phyloP scores from a whole-genome alignment of 2,113 vertebrate genomes.

The Mesembrinibis cayennensis region DNA sequence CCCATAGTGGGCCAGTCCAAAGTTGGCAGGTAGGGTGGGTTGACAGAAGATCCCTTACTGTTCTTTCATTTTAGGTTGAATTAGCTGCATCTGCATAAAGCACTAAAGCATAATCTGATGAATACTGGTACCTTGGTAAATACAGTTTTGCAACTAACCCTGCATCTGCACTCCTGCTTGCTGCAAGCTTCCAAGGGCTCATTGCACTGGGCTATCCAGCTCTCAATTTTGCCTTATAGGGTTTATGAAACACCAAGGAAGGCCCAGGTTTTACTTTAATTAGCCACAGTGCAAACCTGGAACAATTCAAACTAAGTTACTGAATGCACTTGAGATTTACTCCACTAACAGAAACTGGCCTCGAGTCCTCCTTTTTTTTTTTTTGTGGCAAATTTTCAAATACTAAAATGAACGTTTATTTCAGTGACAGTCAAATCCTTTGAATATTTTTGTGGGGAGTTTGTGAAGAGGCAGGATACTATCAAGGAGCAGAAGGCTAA shows the following conservation, averaged over 20 bases:
- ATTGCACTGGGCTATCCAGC: neutral
- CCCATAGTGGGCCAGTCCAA: neutral
- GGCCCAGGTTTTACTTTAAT: neutral
- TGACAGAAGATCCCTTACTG: neutral
- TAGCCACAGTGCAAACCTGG: neutral
- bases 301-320: neutral
- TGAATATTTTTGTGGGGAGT: neutral
- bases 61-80: neutral
- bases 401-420: neutral
- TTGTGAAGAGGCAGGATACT: neutral
- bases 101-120: neutral
- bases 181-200: neutral
- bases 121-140: neutral
- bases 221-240: neutral
- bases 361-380: neutral
- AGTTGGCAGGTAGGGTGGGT: neutral
- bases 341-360: neutral
- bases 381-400: neutral
- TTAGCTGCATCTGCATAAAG: neutral
- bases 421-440: neutral
- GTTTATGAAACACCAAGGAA: neutral
- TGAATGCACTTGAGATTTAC: neutral
- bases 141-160: neutral
- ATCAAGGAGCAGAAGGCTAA: neutral
- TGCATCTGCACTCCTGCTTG: neutral